Base-by-base conservation (phyloP, 1,140 invertebrate species). In the Sesamia nonagrioides region DNA sequence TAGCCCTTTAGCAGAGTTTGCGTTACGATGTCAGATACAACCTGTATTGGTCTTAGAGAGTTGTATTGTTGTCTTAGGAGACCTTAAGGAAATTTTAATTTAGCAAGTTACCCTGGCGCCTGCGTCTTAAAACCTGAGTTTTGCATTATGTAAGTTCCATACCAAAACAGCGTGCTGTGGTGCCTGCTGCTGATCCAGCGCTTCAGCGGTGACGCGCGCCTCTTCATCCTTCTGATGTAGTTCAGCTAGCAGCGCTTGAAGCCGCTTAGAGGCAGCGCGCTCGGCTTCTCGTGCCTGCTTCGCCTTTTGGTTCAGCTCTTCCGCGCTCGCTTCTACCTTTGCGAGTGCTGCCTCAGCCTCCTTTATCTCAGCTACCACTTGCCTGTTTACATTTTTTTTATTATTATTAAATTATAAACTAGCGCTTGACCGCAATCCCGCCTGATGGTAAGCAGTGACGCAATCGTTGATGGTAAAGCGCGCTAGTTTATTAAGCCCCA, bases 281-380 rank as follows among this genome's bases (percentile, higher is more conserved):
- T 86, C 86, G 18, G 42, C 18, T 1, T 77, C 77, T 8, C 85
- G 74, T 8, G 85, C 88, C 11, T 27, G 17, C 17, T 33, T 60
- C 18, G 77, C 84, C 9, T 85, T 82, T 0, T 66, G 21, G 27
- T 63, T 68, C 75, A 85, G 27, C 45, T 87, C 60, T n/a, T 90
- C 85, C 1, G 88, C 86, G 60, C 87, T 60, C 1, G 78, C 86
- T 50, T 92, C 85, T 8, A 88, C 40, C 6, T 75, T 61, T 0
- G 63, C 78, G 13, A 93, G 87, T 9, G 81, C 81, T 0, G 74
- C 69, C 48, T 94, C 80, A 0, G 81, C 82, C 74, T 87, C 88
- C 52, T 87, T 73, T 15, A 95, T 91, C 78, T 95, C 94, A 0
- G 78, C 80, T 58, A 88, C 33, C 77, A 92, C 61, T 84, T 92